phyloP scores from a whole-genome alignment of 2,888 invertebrate species.

The Apotomis capreana region DNA sequence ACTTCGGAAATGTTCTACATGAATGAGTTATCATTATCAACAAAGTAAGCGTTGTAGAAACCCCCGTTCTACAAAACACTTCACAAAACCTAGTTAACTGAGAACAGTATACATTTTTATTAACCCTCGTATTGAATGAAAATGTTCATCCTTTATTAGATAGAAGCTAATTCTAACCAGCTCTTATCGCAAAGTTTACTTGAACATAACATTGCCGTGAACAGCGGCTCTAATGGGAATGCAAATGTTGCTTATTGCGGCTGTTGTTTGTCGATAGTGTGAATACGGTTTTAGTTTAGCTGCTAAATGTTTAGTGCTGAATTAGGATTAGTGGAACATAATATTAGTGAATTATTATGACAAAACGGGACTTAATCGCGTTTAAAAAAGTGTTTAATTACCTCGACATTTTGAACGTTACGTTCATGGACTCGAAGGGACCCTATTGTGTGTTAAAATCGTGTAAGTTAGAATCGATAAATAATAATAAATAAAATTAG shows the following conservation, averaged over 20 bases:
- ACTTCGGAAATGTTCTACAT: too few species aligned
- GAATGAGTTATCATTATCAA: too few species aligned
- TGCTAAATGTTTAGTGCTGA: conserved; percentile 20
- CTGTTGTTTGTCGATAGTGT: conserved; percentile 41
- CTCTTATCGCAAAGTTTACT: conserved; percentile 36
- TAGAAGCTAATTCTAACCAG: conserved; percentile 25
- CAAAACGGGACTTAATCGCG: too few species aligned
- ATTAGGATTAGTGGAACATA: conserved; percentile 11
- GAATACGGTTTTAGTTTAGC: conserved; percentile 37
- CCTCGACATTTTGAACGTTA: too few species aligned
- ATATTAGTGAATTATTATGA: neutral
- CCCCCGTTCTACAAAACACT: neutral
- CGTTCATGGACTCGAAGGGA: too few species aligned
- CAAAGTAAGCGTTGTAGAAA: neutral
- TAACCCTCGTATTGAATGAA: neutral
- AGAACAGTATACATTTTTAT: neutral
- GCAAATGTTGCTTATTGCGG: conserved; percentile 44
- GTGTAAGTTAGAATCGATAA: too few species aligned
- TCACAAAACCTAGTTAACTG: neutral
- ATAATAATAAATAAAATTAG: too few species aligned
- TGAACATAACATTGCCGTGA: conserved; percentile 33
- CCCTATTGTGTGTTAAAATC: too few species aligned
- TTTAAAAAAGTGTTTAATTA: neutral
- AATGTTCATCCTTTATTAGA: conserved; percentile 5
- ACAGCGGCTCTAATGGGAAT: conserved; percentile 46